Evolutionary conservation across 2,888 invertebrate species (phyloP).

Genomic region (Biston stratarius): DNA sequence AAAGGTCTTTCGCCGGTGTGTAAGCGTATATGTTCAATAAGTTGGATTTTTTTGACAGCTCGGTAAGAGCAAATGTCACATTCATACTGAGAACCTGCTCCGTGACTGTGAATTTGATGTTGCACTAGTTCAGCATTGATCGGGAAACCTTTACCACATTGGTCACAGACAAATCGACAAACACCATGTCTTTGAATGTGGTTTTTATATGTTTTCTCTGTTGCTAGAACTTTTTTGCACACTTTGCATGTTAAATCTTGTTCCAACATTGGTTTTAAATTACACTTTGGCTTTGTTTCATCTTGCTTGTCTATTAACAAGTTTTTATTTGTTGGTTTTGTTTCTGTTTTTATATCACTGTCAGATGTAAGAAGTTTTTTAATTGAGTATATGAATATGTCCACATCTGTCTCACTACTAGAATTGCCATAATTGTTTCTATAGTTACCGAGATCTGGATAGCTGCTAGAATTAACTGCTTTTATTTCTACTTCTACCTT

Average conservation of each 20-base stretch:
- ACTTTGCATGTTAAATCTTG: conserved; percentile 59
- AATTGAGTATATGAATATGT: conserved; percentile 34
- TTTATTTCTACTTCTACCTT: conserved; percentile 19
- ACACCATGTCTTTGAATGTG: conserved; percentile 75
- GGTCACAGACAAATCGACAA: conserved; percentile 72
- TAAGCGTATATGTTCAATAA: conserved; percentile 71
- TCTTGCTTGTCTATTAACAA: conserved; percentile 16
- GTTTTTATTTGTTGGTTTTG: background rate
- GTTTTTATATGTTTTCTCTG: conserved; percentile 58
- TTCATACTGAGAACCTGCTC: conserved; percentile 63
- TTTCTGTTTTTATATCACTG: background rate
- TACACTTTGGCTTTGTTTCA: conserved; percentile 31
- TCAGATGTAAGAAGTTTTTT: conserved; percentile 30
- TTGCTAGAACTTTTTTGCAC: conserved; percentile 67
- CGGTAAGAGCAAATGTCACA: conserved; percentile 73
- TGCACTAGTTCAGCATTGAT: conserved; percentile 59
- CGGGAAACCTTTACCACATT: conserved; percentile 73
- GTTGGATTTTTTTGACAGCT: conserved; percentile 63
- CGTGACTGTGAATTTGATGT: conserved; percentile 69
- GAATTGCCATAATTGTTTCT: background rate
- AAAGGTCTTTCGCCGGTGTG: conserved; percentile 79
- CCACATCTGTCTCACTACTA: conserved; percentile 26
- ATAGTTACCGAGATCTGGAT: background rate
- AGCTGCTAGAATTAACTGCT: background rate
- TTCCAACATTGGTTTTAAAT: background rate